Conservation (phyloP, 2,888 invertebrate species). For the Urechis unicinctus region DNA sequence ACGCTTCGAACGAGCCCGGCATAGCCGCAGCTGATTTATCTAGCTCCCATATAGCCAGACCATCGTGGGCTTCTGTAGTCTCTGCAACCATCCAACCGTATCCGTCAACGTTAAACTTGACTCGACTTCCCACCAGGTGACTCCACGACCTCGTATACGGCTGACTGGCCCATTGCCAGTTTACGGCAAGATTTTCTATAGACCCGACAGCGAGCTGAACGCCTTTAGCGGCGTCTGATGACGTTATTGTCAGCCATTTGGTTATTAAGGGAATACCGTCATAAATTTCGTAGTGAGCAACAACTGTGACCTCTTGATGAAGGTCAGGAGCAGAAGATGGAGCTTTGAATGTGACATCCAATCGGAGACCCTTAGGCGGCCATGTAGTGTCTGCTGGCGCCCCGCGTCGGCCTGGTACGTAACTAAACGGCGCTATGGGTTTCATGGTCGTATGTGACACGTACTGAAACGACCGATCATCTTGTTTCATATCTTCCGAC, state of each 20-base stretch:
- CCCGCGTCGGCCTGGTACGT: slow-evolving; percentile 14
- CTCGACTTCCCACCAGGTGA: not conserved
- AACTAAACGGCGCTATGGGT: slow-evolving; percentile 17
- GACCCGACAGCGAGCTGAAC: slow-evolving; percentile 6
- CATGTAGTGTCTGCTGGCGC: slow-evolving; percentile 18
- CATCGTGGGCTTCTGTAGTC: slow-evolving; percentile 17
- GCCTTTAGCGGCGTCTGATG: not conserved
- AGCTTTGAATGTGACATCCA: slow-evolving; percentile 12
- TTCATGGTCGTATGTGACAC: slow-evolving; percentile 1
- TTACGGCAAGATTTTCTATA: slow-evolving; percentile 19
- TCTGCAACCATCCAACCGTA: slow-evolving; percentile 18
- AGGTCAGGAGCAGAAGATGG: slow-evolving; percentile 14
- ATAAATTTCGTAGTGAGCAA: slow-evolving; percentile 22
- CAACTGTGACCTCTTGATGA: slow-evolving; percentile 15
- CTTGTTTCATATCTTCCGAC: slow-evolving; percentile 2
- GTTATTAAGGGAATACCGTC: slow-evolving; percentile 20
- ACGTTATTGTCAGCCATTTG: slow-evolving; percentile 17
- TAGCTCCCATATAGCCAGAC: slow-evolving; percentile 11
- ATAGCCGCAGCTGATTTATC: slow-evolving; percentile 13
- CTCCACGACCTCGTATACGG: not conserved
- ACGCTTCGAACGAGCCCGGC: slow-evolving; percentile 20
- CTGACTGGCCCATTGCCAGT: slow-evolving; percentile 17
- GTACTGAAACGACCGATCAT: slow-evolving; percentile 16
- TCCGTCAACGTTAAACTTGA: not conserved
- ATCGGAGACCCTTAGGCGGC: slow-evolving; percentile 19